These are phyloP conservation scores for Neocrepidodera transversa DNA, from an alignment of 2,888 invertebrate species.

Conservation along the genomic window DNA sequence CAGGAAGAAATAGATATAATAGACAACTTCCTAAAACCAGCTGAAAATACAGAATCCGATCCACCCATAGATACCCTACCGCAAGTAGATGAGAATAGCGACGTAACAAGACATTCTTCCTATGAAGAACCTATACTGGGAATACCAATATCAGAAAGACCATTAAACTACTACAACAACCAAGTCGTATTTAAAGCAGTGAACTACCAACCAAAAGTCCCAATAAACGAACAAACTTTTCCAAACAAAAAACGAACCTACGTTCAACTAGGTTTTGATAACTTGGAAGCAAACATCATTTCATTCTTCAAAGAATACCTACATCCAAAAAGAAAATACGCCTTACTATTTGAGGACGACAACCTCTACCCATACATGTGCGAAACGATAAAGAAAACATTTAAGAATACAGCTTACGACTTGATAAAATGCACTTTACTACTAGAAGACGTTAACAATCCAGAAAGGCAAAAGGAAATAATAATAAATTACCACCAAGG, in stretches of 20 bases:
- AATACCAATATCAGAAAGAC: background rate
- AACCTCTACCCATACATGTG: too few relatives aligned
- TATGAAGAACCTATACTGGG: background rate
- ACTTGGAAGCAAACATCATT: background rate
- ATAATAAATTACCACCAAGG: conserved; percentile 15
- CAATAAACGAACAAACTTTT: background rate
- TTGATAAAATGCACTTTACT: conserved; percentile 1
- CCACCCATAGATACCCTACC: background rate
- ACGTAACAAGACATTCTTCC: background rate
- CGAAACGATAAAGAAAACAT: background rate
- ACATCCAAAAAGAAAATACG: too few relatives aligned
- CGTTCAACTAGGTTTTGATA: background rate
- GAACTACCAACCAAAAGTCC: background rate
- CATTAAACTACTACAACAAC: background rate
- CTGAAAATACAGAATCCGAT: too few relatives aligned
- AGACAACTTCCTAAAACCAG: too few relatives aligned
- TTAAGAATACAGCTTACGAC: background rate
- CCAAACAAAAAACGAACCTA: background rate
- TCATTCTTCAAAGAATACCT: background rate
- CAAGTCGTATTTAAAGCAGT: background rate
- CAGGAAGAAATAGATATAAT: too few relatives aligned
- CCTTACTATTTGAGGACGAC: too few relatives aligned
- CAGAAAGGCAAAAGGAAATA: background rate
- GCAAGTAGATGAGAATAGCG: background rate
- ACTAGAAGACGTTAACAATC: background rate